These are phyloP conservation scores for Etia nguti DNA, from an alignment of 2,113 vertebrate genomes.

Conservation along the genomic window DNA sequence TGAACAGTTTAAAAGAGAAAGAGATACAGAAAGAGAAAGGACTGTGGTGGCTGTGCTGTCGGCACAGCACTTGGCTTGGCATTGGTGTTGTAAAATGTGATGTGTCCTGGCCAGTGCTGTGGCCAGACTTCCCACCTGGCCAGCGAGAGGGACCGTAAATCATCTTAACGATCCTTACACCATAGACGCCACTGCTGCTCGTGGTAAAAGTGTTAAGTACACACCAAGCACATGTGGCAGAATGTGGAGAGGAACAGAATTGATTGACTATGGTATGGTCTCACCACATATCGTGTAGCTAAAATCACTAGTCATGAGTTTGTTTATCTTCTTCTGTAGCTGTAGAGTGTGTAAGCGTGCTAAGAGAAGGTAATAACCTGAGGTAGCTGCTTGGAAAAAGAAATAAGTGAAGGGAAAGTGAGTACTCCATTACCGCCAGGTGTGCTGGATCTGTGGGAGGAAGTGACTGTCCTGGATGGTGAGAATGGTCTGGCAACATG, in stretches of 20 bases:
- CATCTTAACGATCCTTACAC: conserved; percentile 47
- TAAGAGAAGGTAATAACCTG: neutral
- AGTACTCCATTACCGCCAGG: conserved; percentile 59
- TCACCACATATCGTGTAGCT: neutral
- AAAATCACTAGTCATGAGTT: neutral
- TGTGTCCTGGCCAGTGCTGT: conserved; percentile 34
- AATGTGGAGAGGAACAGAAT: neutral
- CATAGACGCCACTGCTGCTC: neutral
- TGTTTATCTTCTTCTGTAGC: conserved; percentile 2
- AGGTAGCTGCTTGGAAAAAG: neutral
- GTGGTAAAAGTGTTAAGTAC: conserved; percentile 33
- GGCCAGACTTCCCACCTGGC: conserved; percentile 36
- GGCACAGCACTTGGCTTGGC: conserved; percentile 38
- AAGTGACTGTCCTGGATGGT: conserved; percentile 46
- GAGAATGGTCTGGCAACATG: conserved; percentile 32
- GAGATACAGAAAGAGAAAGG: neutral
- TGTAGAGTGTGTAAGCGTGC: neutral
- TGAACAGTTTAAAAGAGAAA: neutral
- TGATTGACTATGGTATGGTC: neutral
- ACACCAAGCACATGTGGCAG: conserved; percentile 31
- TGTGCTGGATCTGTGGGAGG: conserved; percentile 48
- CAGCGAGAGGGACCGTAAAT: conserved; percentile 37
- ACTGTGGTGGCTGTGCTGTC: neutral
- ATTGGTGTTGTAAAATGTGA: conserved; percentile 43
- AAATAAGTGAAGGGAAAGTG: neutral